Evolutionary conservation across 2,888 invertebrate species (phyloP), one percentile per base, ranked within the genome.

Genomic region (Cremastobaeus sp.): DNA sequence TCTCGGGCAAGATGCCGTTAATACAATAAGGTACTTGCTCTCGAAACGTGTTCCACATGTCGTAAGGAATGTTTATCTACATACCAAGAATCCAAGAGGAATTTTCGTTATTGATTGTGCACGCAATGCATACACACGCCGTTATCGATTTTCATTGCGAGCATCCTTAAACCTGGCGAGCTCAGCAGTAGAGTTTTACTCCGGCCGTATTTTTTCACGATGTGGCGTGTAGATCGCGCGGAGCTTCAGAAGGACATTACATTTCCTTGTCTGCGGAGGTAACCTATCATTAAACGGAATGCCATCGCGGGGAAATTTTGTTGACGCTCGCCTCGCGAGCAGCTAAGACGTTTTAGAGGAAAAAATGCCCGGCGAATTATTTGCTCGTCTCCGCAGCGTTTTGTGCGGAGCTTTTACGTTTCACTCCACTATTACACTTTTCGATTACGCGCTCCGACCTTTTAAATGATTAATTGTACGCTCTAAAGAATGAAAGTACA

Each of bases 91-190:
- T 57, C 37, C 62, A 64, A 57, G 52, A 57, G 66, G 52, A 41
- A 72, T 72, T 75, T 50, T 52, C 65, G 18, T 60, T 70, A 70
- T 74, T 74, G 74, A 72, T 64, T 55, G 72, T 65, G 55, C 55
- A 72, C 65, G 66, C 72, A 66, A 50, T 66, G 73, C 70, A 47
- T 73, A 73, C 70, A 73, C 59, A 65, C 57, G 66, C 39, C 60
- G 60, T 59, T 77, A 77, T 72, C 71, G 75, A 74, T 74, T 77
- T 74, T 77, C 68, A 73, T 76, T 64, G 72, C 52, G 45, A 70
- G 70, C 70, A 75, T 73, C 72, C 64, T 64, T 71, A 65, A 74
- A 65, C 59, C 72, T 71, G 43, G 60, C 70, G 57, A 62, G 52
- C 37, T 54, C 64, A n/a, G 62, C 52, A 45, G 50, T 45, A 62